A percentile compares a stretch with the other conserved stretches of the same genome.
Evolutionary conservation across 2,888 invertebrate species (phyloP).

Genomic region (Nemotelus pantherinus): DNA sequence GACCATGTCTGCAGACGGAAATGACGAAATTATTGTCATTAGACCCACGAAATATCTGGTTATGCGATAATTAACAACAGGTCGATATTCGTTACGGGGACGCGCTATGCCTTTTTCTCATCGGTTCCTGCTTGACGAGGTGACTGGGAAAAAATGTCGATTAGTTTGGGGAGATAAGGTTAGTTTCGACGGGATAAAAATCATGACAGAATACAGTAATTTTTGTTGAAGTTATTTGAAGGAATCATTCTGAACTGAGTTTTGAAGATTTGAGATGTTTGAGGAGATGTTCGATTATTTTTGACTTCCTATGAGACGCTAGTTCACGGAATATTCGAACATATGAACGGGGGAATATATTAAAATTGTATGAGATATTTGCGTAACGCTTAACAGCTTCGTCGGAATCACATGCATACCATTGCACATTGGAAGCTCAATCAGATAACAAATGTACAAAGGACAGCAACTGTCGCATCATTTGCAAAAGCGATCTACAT

Average conservation of each 20-base stretch:
- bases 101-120: constrained; percentile 5
- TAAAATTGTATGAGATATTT: too few species aligned
- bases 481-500: not conserved
- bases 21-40: constrained; percentile 46
- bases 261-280: too few species aligned
- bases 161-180: not conserved
- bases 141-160: not conserved
- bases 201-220: not conserved
- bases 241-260: not conserved
- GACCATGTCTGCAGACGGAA: constrained; percentile 31
- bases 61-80: constrained; percentile 36
- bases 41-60: constrained; percentile 40
- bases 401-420: too few species aligned
- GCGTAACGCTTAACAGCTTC: too few species aligned
- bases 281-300: too few species aligned
- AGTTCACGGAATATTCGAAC: not conserved
- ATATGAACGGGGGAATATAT: not conserved
- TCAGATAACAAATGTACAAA: not conserved
- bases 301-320: too few species aligned
- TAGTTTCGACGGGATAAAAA: not conserved
- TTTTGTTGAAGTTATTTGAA: not conserved
- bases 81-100: constrained; percentile 1
- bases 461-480: not conserved
- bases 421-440: too few species aligned
- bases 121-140: not conserved